A percentile compares a stretch with the other conserved stretches of the same genome.
These are phyloP conservation scores for Meteorus cinctellus DNA, from an alignment of 2,888 invertebrate genomes.

Conservation along the genomic window DNA sequence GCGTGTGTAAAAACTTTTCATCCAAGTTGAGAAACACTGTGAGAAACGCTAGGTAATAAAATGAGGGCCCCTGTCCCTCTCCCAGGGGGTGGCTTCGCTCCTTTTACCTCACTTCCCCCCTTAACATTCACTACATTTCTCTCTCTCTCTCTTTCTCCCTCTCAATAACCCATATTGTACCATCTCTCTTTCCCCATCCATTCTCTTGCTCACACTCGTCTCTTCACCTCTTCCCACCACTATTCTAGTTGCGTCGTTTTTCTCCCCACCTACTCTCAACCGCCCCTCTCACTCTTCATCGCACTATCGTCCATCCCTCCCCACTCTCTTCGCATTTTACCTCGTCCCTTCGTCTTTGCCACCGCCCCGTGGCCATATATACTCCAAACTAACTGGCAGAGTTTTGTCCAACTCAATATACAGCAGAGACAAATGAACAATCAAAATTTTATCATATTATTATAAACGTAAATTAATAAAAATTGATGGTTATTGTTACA, in stretches of 20 bases:
- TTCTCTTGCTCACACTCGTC: constrained; percentile 25
- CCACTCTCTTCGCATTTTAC: not conserved
- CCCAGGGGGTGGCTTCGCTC: constrained; percentile 65
- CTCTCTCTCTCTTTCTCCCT: constrained; percentile 51
- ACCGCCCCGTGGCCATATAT: constrained; percentile 72
- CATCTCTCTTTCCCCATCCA: constrained; percentile 57
- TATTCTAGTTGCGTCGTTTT: constrained; percentile 19
- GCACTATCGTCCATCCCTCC: too few species aligned
- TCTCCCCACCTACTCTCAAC: not conserved
- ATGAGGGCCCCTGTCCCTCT: constrained; percentile 72
- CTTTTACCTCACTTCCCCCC: constrained; percentile 53
- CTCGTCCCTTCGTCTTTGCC: constrained; percentile 54
- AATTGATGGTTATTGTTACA: constrained; percentile 63
- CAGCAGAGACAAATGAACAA: constrained; percentile 66
- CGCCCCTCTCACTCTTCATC: constrained; percentile 49
- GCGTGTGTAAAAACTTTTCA: constrained; percentile 43
- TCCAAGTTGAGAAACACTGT: constrained; percentile 69
- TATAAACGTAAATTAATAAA: constrained; percentile 62
- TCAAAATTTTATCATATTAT: constrained; percentile 50
- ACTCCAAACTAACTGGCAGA: constrained; percentile 68
- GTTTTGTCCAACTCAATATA: constrained; percentile 67
- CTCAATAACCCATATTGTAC: constrained; percentile 74
- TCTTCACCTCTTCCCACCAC: constrained; percentile 56
- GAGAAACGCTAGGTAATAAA: constrained; percentile 70
- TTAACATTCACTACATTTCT: not conserved